Conservation (phyloP, 1,140 invertebrate genomes). For the Drosophila takahashii region DNA sequence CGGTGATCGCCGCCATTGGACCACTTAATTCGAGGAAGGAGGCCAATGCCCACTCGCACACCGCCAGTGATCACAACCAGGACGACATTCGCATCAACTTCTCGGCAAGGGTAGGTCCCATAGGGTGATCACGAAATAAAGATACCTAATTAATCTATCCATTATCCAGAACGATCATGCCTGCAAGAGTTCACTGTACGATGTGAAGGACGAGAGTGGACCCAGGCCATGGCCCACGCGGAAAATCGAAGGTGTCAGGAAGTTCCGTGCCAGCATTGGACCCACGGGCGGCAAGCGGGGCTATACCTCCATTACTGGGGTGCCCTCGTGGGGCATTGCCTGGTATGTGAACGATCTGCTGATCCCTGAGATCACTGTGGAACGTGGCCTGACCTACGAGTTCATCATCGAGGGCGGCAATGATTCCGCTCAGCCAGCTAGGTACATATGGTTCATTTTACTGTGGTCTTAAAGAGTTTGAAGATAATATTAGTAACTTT, state of each 20-base stretch:
- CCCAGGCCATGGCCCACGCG: conserved; percentile 89
- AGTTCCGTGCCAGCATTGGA: conserved; percentile 92
- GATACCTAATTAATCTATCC: background rate
- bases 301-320: conserved; percentile 92
- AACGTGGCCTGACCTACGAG: conserved; percentile 94
- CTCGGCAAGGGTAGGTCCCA: conserved; percentile 84
- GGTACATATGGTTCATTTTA: conserved; percentile 75
- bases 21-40: conserved; percentile 91
- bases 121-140: background rate
- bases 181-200: conserved; percentile 84
- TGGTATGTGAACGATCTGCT: conserved; percentile 97
- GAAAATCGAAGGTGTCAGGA: conserved; percentile 85
- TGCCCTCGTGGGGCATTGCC: conserved; percentile 94
- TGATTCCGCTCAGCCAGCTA: conserved; percentile 88
- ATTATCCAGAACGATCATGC: conserved; percentile 71
- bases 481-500: too few species aligned
- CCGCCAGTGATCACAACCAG: conserved; percentile 89
- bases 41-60: conserved; percentile 92
- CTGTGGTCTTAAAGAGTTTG: too few species aligned
- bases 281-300: conserved; percentile 92
- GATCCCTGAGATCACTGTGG: conserved; percentile 95
- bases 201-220: conserved; percentile 85
- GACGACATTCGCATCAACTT: conserved; percentile 92
- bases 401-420: conserved; percentile 94
- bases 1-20: conserved; percentile 95